These are phyloP conservation scores for Abrostola tripartita DNA, from an alignment of 2,888 invertebrate genomes.

Conservation along the genomic window DNA sequence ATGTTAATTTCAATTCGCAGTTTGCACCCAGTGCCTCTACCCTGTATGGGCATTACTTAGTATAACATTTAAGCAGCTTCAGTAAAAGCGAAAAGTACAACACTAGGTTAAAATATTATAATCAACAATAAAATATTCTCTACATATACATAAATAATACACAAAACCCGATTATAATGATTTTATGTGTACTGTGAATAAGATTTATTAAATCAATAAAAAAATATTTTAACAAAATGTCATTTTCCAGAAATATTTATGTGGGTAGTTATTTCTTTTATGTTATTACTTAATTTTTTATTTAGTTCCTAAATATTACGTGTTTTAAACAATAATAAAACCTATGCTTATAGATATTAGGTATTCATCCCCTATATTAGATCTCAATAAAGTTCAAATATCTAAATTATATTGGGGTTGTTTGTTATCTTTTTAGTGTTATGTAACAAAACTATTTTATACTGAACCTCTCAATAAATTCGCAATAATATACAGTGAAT, in stretches of 20 bases:
- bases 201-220: conserved; percentile 5
- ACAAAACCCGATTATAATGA: conserved; percentile 26
- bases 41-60: conserved; percentile 43
- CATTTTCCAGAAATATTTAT: conserved; percentile 6
- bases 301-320: conserved; percentile 35
- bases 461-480: neutral
- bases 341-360: conserved; percentile 22
- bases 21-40: conserved; percentile 46
- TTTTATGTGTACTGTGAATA: conserved; percentile 47
- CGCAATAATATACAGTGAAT: neutral
- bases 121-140: conserved; percentile 11
- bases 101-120: conserved; percentile 40
- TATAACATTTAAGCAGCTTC: conserved; percentile 44
- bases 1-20: conserved; percentile 11
- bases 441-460: no score
- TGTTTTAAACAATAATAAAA: conserved; percentile 14
- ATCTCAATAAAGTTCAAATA: conserved; percentile 41
- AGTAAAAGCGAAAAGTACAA: conserved; percentile 52
- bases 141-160: conserved; percentile 27
- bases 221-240: neutral
- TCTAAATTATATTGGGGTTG: conserved; percentile 32
- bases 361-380: conserved; percentile 16
- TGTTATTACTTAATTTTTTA: conserved; percentile 34
- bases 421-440: neutral
- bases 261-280: conserved; percentile 12